Percentiles rank a stretch among this genome's conserved stretches.
Evolutionary conservation across 1,140 invertebrate genomes (phyloP).

Genomic region (Hycleus phaleratus): DNA sequence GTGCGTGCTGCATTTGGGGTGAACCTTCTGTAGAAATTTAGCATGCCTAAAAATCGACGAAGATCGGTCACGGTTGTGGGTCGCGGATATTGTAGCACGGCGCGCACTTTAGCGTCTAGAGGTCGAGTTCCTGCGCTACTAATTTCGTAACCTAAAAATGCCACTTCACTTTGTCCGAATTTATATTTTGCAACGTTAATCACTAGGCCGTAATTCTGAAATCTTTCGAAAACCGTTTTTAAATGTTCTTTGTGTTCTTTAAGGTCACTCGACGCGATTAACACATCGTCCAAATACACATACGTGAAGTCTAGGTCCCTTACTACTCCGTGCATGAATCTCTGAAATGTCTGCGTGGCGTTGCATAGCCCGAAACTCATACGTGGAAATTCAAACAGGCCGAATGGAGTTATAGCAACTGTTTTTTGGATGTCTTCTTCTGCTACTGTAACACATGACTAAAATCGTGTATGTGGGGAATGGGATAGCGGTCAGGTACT

Average conservation of each 20-base stretch:
- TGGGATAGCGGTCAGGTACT: constrained; percentile 35
- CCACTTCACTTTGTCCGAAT: constrained; percentile 24
- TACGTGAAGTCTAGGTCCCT: constrained; percentile 31
- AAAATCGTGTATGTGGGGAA: constrained; percentile 34
- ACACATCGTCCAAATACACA: constrained; percentile 37
- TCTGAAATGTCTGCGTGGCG: constrained; percentile 42
- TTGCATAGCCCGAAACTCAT: constrained; percentile 37
- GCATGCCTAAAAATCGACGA: constrained; percentile 33
- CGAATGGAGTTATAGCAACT: constrained; percentile 36
- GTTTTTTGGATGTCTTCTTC: constrained; percentile 36
- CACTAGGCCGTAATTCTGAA: neutral
- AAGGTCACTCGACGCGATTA: constrained; percentile 33
- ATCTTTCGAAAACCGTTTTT: neutral
- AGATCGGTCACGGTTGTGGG: constrained; percentile 23
- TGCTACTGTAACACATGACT: constrained; percentile 30
- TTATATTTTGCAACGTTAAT: constrained; percentile 23
- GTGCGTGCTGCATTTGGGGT: constrained; percentile 28
- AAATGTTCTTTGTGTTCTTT: constrained; percentile 13
- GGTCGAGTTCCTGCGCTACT: constrained; percentile 26
- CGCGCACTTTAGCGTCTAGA: constrained; percentile 14
- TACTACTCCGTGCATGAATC: constrained; percentile 45
- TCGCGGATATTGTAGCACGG: constrained; percentile 19
- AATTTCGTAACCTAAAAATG: constrained; percentile 33
- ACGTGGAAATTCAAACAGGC: constrained; percentile 31
- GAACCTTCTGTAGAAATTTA: constrained; percentile 34